phyloP scores from a whole-genome alignment of 1,140 invertebrate genomes.

The Oscheius sp. region DNA sequence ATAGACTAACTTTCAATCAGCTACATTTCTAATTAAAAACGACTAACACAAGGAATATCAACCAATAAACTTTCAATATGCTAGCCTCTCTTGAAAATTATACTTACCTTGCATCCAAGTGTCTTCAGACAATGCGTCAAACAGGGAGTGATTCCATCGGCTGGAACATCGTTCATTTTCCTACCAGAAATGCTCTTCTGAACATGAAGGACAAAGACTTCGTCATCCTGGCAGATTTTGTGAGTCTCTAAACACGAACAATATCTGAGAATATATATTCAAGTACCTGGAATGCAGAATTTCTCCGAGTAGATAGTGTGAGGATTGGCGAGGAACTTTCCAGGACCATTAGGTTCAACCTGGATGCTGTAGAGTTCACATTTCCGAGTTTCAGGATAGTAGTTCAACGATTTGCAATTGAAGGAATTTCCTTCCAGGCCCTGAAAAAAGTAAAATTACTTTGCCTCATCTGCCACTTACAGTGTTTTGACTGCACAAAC shows the following conservation, averaged over 20 bases:
- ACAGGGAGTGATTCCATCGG: constrained; percentile 19
- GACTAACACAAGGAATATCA: too few relatives aligned
- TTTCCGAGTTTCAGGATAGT: constrained; percentile 10
- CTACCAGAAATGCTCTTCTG: constrained; percentile 14
- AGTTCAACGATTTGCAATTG: constrained; percentile 28
- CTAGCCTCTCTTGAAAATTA: too few relatives aligned
- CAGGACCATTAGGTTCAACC: constrained; percentile 27
- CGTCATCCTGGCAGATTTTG: constrained; percentile 19
- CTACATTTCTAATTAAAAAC: too few relatives aligned
- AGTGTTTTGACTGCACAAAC: constrained; percentile 23
- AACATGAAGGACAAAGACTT: constrained; percentile 31
- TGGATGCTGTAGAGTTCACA: constrained; percentile 27
- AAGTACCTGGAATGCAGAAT: constrained; percentile 25
- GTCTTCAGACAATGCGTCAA: constrained; percentile 1
- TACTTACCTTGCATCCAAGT: constrained; percentile 20
- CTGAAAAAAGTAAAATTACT: constrained; percentile 6
- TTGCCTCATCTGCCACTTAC: neutral
- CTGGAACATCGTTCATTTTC: neutral
- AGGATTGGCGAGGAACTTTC: constrained; percentile 25
- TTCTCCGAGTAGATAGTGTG: constrained; percentile 31
- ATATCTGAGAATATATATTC: neutral
- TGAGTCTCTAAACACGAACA: constrained; percentile 5
- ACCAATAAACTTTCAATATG: too few relatives aligned
- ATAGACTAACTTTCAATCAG: neutral
- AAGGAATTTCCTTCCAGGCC: constrained; percentile 20